Evolutionary conservation across 1,140 invertebrate species (phyloP), one percentile per base, ranked within the genome.

Genomic region (Calycopis cecrops): DNA sequence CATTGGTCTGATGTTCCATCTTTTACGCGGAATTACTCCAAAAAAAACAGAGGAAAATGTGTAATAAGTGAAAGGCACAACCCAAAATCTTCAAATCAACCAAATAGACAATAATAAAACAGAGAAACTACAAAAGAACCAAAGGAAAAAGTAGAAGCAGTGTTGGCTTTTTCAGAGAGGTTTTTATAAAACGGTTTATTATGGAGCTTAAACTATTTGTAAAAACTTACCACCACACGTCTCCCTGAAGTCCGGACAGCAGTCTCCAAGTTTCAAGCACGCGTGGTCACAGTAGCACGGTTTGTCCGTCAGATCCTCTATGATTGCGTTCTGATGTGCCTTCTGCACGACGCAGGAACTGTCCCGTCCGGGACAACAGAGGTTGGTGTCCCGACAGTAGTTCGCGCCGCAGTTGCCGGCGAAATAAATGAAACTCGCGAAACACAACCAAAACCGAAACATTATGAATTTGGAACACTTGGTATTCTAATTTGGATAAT

Each of bases 201-300:
- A 6, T 28, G 6, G 2, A 28, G n/a, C 21, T 28, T 3, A 6
- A 28, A 28, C 6, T 2, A 28, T 6, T 28, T 28, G 21, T 28
- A 28, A 52, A 44, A 37, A 54, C 69, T 69, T 88, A 96, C 95
- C 95, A 88, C 94, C 93, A 73, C 95, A 96, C 58, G 94, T 92
- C 57, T 94, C 91, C 74, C 95, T 94, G 75, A 96, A 96, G 76
- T 96, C 95, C 2, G 90, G 84, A 84, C 95, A 96, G 79, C 95
- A 96, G 65, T 96, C 95, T 37, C 94, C 94, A 4, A 96, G 88
- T 70, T 95, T 95, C 63, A 96, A 89, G 73, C 95, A 96, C 33
- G 94, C 95, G 75, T 96, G 94, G 83, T 96, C 95, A 84, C 95
- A 96, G 73, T 96, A 96, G 76, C 95, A 96, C 0, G 94, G 94